Evolutionary conservation across 1,140 invertebrate species (phyloP).

Genomic region (Onthophagus taurus): DNA sequence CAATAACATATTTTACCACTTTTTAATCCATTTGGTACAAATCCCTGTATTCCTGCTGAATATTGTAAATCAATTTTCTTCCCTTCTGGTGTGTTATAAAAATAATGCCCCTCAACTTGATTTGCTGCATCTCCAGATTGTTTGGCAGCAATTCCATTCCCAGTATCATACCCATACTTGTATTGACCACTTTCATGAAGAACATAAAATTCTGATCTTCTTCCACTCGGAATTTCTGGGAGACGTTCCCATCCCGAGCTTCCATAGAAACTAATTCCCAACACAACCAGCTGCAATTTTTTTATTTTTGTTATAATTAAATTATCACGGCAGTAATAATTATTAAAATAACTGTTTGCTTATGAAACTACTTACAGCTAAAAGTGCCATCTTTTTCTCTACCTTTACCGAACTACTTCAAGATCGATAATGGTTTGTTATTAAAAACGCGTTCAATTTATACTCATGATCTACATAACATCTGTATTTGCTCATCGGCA

Average conservation of each 20-base stretch:
- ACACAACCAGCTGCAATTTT: background rate
- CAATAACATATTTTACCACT: background rate
- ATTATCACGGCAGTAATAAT: no score
- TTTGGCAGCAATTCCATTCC: constrained; percentile 13
- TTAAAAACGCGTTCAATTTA: no score
- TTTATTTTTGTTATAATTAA: no score
- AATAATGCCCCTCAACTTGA: constrained; percentile 19
- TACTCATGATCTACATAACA: no score
- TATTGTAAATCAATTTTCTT: constrained; percentile 18
- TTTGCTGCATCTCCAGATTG: constrained; percentile 18
- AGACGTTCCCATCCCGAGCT: constrained; percentile 14
- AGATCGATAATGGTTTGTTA: no score
- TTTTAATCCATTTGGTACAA: constrained; percentile 14
- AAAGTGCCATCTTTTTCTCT: no score
- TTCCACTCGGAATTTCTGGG: constrained; percentile 19
- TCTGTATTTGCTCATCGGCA: no score
- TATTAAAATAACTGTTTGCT: no score
- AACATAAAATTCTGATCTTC: constrained; percentile 19
- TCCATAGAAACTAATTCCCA: background rate
- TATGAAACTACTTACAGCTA: no score
- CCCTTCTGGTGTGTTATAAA: constrained; percentile 17
- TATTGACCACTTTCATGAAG: constrained; percentile 19
- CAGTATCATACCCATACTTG: constrained; percentile 26
- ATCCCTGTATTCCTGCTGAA: constrained; percentile 19
- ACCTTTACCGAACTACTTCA: no score